Base-by-base conservation (phyloP, 2,888 invertebrate genomes). In the Parnassius orleans region DNA sequence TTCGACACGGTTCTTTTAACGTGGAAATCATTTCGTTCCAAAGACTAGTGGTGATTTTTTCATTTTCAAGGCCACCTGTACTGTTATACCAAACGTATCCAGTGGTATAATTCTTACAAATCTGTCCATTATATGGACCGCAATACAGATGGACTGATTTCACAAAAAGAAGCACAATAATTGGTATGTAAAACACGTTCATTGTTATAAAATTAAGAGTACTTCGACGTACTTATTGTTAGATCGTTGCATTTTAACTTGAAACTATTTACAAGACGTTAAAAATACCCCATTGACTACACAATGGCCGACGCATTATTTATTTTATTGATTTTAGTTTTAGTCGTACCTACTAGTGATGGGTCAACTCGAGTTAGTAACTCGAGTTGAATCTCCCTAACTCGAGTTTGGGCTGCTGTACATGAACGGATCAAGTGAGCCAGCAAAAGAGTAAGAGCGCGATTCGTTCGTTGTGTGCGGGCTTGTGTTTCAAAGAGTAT, bases 1-100 rank as follows among this genome's bases (percentile, higher is more conserved):
- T 94, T 64, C 96, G 93, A 85, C 98, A 98, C 50, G 97, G 95
- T 75, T 97, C 97, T 64, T 93, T 93, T 51, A 98, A 90, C 60
- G 94, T 94, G 10, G 93, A 92, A 77, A 98, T 95, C 84, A 98
- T 92, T 91, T 98, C 97, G 69, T 95, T 95, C 97, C 97, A 98
- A 33, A 98, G 88, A 54, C 95, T 95, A 9, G 93, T 92, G 1
- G 96, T 95, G 62, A 97, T 97, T 79, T 95, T 94, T 80, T 98
- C 98, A 84, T 98, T 97, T 74, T 96, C 93, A 89, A 95, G 94
- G 48, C 95, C 96, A 65, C 94, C 94, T 60, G 94, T 94, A 68
- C 94, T 92, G 75, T 95, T 95, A 81, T 95, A 96, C 95, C 96
- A 97, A 57, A 96, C 95, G 63, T 94, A 93, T 15, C 94, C 94